phyloP scores from a whole-genome alignment of 92 coral and sea anemone genomes.

The Scolanthus callimorphus region DNA sequence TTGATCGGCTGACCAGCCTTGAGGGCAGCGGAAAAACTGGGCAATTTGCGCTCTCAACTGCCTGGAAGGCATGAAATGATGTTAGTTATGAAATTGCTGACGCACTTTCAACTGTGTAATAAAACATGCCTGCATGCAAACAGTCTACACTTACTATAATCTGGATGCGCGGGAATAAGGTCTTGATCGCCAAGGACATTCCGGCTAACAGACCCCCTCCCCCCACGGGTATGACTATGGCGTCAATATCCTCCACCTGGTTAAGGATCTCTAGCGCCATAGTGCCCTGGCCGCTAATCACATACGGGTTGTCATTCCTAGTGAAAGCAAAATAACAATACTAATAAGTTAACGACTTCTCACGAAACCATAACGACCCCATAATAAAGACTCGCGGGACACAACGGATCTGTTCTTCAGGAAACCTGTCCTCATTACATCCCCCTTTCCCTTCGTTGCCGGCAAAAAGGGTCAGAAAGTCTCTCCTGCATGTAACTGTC shows the following conservation, averaged over 20 bases:
- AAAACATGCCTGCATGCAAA: no score
- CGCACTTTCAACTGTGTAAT: no score
- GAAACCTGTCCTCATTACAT: background rate
- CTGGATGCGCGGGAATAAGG: slow-evolving; percentile 60
- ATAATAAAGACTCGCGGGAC: no score
- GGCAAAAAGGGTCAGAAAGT: background rate
- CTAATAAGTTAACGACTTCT: no score
- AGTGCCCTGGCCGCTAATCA: slow-evolving; percentile 79
- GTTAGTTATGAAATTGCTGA: no score
- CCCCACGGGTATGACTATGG: slow-evolving; percentile 73
- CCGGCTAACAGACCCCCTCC: slow-evolving; percentile 80
- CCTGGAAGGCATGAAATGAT: no score
- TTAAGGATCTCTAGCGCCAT: slow-evolving; percentile 78
- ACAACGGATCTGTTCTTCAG: no score
- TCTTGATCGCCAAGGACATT: slow-evolving; percentile 62
- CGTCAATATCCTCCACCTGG: slow-evolving; percentile 74
- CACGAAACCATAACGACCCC: no score
- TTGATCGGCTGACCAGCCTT: slow-evolving; percentile 45
- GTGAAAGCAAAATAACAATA: no score
- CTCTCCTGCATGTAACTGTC: background rate
- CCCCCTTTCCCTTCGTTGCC: background rate
- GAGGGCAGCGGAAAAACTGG: slow-evolving; percentile 50
- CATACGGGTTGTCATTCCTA: slow-evolving; percentile 63
- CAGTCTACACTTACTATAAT: slow-evolving; percentile 83
- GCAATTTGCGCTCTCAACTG: slow-evolving; percentile 64